A percentile compares a stretch with the other conserved stretches of the same genome.
These are phyloP conservation scores for Drosophila stalkeri DNA, from an alignment of 2,888 invertebrate genomes.

Conservation along the genomic window DNA sequence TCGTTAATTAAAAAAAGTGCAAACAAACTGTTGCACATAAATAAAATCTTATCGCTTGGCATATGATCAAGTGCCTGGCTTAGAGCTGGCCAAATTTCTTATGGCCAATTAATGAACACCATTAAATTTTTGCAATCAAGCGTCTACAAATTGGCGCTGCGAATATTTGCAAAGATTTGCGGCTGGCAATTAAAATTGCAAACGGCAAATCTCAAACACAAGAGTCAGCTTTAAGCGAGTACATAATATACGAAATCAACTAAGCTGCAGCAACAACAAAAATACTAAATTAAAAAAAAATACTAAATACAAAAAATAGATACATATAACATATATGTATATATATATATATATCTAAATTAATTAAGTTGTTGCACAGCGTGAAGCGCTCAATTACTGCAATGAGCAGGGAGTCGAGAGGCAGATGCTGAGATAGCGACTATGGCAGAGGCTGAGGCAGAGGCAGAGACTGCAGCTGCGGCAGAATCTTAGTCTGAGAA, in stretches of 20 bases:
- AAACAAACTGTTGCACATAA: conserved; percentile 30
- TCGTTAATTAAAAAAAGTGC: conserved; percentile 30
- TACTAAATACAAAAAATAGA: conserved; percentile 17
- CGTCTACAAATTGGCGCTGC: conserved; percentile 73
- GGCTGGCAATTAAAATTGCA: conserved; percentile 76
- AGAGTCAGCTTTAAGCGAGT: conserved; percentile 31
- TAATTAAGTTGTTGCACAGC: conserved; percentile 82
- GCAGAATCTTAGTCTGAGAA: conserved; percentile 66
- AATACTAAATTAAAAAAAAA: not conserved
- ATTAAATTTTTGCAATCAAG: conserved; percentile 78
- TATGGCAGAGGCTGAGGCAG: conserved; percentile 2
- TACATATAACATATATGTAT: conserved; percentile 11
- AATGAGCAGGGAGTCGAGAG: conserved; percentile 23
- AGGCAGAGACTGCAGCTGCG: not conserved
- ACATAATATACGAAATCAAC: conserved; percentile 56
- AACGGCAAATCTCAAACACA: conserved; percentile 57
- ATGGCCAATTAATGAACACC: conserved; percentile 81
- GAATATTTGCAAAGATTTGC: conserved; percentile 75
- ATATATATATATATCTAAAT: conserved; percentile 61
- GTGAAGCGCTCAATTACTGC: conserved; percentile 80
- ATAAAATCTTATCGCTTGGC: conserved; percentile 44
- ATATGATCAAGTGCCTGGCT: conserved; percentile 38
- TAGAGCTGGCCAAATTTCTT: conserved; percentile 54
- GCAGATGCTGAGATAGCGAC: conserved; percentile 8
- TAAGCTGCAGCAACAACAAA: conserved; percentile 15